Conservation (phyloP, 2,797 vertebrate species). For the Sebastes iracundus region DNA sequence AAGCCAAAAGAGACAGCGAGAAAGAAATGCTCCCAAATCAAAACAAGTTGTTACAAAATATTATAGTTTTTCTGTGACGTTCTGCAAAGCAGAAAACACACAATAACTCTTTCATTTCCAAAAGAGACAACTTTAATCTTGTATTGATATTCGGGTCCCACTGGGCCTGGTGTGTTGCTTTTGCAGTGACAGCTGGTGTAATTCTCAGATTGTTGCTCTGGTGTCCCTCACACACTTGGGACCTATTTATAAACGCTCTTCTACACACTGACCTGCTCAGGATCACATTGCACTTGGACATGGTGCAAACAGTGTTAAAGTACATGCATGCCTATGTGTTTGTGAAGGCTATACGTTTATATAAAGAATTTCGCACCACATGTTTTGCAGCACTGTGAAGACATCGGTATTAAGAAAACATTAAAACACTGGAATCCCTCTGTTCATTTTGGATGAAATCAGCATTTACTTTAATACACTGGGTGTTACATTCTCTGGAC, state of each 20-base stretch:
- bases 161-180: slow-evolving; percentile 10
- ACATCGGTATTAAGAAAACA: neutral
- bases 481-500: neutral
- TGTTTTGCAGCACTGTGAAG: neutral
- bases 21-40: neutral
- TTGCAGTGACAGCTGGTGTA: slow-evolving; percentile 63
- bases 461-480: neutral
- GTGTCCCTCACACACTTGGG: slow-evolving; percentile 57
- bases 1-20: neutral
- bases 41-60: neutral
- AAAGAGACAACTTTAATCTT: neutral
- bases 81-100: neutral
- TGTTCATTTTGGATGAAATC: neutral
- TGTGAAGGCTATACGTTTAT: slow-evolving; percentile 1
- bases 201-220: slow-evolving; percentile 59
- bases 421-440: neutral
- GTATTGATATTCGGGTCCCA: neutral
- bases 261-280: slow-evolving; percentile 48
- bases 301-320: slow-evolving; percentile 45
- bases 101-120: neutral
- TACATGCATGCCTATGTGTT: slow-evolving; percentile 13
- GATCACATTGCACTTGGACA: slow-evolving; percentile 75
- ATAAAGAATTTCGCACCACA: neutral
- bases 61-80: neutral
- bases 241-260: slow-evolving; percentile 78